These are phyloP conservation scores for Lepidurus apus DNA, from an alignment of 1,140 invertebrate species.

Conservation along the genomic window DNA sequence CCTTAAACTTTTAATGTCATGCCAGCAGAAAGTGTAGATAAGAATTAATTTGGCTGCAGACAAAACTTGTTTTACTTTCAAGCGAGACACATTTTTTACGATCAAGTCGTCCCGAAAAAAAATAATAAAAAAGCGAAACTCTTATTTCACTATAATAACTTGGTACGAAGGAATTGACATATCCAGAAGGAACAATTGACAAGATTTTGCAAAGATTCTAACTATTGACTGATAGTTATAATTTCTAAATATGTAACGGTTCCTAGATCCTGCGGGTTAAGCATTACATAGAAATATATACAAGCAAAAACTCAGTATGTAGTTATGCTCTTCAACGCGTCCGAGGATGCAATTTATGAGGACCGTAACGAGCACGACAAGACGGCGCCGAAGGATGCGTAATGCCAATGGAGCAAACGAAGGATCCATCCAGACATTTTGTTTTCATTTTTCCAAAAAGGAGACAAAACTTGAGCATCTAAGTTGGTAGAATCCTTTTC, in stretches of 20 bases:
- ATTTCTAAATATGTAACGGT: neutral
- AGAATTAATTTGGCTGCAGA: neutral
- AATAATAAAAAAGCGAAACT: too few relatives aligned
- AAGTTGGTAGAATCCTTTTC: neutral
- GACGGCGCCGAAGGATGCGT: conserved; percentile 20
- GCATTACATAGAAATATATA: neutral
- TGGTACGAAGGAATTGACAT: neutral
- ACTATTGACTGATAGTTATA: neutral
- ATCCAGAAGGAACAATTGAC: neutral
- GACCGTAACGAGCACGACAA: conserved; percentile 1
- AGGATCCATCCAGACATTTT: neutral
- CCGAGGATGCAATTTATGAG: conserved; percentile 1
- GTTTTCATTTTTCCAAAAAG: neutral
- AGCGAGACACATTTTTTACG: neutral
- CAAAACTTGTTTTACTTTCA: neutral
- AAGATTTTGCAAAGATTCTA: neutral
- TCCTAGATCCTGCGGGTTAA: neutral
- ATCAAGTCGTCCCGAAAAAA: neutral
- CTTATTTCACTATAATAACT: too few relatives aligned
- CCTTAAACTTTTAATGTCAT: neutral
- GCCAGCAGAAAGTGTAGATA: neutral
- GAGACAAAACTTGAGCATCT: neutral
- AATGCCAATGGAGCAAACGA: conserved; percentile 15
- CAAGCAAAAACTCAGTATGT: neutral
- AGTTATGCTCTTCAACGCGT: conserved; percentile 17